phyloP scores from a whole-genome alignment of 2,113 vertebrate genomes.

The Cynopterus brachyotis region DNA sequence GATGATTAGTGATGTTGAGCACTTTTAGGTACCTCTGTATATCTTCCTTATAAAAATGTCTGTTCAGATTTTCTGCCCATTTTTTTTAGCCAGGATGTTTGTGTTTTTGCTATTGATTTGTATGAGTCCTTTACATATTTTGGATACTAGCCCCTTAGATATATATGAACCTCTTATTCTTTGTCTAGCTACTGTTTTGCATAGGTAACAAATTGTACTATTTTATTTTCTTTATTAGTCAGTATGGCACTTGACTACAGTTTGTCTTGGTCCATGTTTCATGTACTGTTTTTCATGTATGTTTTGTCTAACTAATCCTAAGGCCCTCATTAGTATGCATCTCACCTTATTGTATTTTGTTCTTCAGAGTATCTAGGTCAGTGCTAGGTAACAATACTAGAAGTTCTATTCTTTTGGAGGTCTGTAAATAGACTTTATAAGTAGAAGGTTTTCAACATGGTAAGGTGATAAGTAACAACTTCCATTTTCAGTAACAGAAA shows the following conservation, averaged over 20 bases:
- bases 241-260: background rate
- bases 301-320: background rate
- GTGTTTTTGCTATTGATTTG: background rate
- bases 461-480: background rate
- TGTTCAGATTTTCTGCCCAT: background rate
- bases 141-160: background rate
- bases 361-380: background rate
- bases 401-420: background rate
- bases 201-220: background rate
- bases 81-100: background rate
- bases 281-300: background rate
- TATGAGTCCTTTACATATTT: background rate
- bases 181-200: background rate
- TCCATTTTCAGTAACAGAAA: background rate
- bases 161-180: background rate
- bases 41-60: background rate
- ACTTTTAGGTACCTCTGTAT: background rate
- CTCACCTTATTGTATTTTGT: background rate
- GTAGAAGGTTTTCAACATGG: background rate
- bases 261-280: background rate
- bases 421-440: background rate
- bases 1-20: background rate
- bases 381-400: background rate
- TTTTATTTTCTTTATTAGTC: background rate
- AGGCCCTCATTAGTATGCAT: background rate